phyloP scores from a whole-genome alignment of 2,888 invertebrate genomes.

The Ophonus ardosiacus region DNA sequence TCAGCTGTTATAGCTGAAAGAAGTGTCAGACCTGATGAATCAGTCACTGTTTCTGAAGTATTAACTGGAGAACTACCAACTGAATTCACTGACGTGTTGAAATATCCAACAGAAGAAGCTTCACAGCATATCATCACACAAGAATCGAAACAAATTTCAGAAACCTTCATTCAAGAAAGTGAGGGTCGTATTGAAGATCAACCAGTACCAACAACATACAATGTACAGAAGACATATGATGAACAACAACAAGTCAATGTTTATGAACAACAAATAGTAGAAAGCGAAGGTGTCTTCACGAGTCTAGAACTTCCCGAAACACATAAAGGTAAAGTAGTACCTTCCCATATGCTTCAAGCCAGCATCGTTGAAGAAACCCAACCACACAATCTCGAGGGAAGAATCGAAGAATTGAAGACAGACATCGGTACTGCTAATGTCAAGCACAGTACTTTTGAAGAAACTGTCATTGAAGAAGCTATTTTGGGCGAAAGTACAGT shows the following conservation, averaged over 20 bases:
- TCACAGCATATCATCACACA: conserved; percentile 78
- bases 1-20: conserved; percentile 78
- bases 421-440: conserved; percentile 75
- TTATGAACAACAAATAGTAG: conserved; percentile 80
- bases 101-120: conserved; percentile 78
- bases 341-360: conserved; percentile 77
- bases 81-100: conserved; percentile 77
- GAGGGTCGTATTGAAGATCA: conserved; percentile 76
- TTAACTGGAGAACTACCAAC: conserved; percentile 78
- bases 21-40: conserved; percentile 79
- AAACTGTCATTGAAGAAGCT: conserved; percentile 77
- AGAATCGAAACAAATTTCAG: conserved; percentile 81
- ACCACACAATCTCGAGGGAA: conserved; percentile 72
- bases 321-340: conserved; percentile 76
- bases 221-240: conserved; percentile 75
- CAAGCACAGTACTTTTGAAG: conserved; percentile 74
- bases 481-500: conserved; percentile 78
- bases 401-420: conserved; percentile 71
- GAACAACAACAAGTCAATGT: conserved; percentile 81
- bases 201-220: conserved; percentile 72
- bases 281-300: conserved; percentile 81
- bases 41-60: conserved; percentile 80
- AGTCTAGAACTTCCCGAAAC: conserved; percentile 77
- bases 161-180: conserved; percentile 82
- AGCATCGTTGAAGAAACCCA: conserved; percentile 76